Evolutionary conservation across 2,113 vertebrate genomes (phyloP), one percentile per base, ranked within the genome.

Genomic region (Heterocephalus glaber): DNA sequence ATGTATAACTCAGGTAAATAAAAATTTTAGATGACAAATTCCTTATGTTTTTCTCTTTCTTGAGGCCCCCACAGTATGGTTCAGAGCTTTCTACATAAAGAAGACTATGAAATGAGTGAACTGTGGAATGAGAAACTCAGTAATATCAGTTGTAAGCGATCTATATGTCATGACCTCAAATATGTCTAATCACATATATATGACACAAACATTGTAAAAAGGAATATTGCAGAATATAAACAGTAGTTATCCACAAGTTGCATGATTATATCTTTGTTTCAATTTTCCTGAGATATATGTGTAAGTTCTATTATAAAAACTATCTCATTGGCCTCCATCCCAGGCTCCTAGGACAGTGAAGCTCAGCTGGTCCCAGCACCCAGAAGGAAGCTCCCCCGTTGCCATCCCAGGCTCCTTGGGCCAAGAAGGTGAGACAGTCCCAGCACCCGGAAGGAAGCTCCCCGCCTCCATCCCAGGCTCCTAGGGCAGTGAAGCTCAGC

Each of bases 101-200:
- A 30, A 66, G 49, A 65, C 33, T 72, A 44, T 10, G 9, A 82
- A 56, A 83, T 49, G 19, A 92, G 84, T 68, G n/a, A 35, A 60
- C 35, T 35, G 28, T 54, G 68, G 38, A 90, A 79, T 65, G 35
- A 90, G 20, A 86, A 20, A 93, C 26, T 5, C 22, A 44, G 68
- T 60, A 70, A 63, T 3, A 90, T 14, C 11, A 90, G 49, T 44
- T 95, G 22, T 54, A 79, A 86, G n/a, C 7, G 83, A 84, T 49
- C 9, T 54, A 6, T 70, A 19, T 93, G 41, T 35, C 33, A 76
- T 7, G 20, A 90, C 28, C 26, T 80, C 19, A 77, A 61, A n/a
- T 87, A 96, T 90, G 47, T 82, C 70, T 93, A 88, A 96, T 44
- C 65, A 84, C 19, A 19, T 41, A 74, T 41, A 7, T 28, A 89